Conservation (phyloP, 1,140 invertebrate species). For the Micrasema longulum region DNA sequence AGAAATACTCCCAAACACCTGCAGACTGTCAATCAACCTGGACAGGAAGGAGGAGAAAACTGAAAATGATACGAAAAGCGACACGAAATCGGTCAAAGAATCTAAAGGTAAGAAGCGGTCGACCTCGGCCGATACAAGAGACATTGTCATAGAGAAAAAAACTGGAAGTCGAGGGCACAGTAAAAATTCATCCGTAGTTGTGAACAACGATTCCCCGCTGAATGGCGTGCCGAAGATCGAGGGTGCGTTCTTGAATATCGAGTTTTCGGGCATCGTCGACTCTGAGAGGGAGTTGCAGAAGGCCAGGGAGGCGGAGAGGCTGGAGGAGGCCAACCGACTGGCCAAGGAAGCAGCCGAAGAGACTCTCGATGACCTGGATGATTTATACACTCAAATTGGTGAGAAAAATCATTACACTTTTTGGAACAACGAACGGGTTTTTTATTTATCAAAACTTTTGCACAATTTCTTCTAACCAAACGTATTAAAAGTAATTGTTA, state of each 20-base stretch:
- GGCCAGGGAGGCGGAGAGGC: conserved; percentile 45
- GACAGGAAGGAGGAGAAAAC: conserved; percentile 44
- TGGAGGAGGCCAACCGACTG: conserved; percentile 57
- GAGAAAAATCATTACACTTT: too few relatives aligned
- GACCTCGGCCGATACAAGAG: conserved; percentile 50
- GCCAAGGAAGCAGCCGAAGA: conserved; percentile 63
- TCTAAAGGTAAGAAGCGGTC: conserved; percentile 50
- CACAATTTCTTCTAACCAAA: too few relatives aligned
- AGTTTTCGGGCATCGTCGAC: conserved; percentile 68
- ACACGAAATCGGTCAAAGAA: conserved; percentile 45
- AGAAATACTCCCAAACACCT: conserved; percentile 48
- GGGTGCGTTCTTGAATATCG: conserved; percentile 67
- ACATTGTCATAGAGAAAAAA: conserved; percentile 52
- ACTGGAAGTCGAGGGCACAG: conserved; percentile 50
- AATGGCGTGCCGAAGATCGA: conserved; percentile 65
- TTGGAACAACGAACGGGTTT: too few relatives aligned
- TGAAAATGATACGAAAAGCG: conserved; percentile 30
- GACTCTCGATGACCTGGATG: conserved; percentile 59
- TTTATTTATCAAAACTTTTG: too few relatives aligned
- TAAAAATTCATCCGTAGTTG: conserved; percentile 53
- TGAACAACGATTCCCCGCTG: conserved; percentile 56
- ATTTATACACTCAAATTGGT: conserved; percentile 66
- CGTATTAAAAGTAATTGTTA: too few relatives aligned
- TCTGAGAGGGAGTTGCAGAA: conserved; percentile 59
- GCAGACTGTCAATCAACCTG: conserved; percentile 50